These are phyloP conservation scores for Patagioenas fasciata DNA, from an alignment of 2,113 vertebrate genomes.

Conservation along the genomic window DNA sequence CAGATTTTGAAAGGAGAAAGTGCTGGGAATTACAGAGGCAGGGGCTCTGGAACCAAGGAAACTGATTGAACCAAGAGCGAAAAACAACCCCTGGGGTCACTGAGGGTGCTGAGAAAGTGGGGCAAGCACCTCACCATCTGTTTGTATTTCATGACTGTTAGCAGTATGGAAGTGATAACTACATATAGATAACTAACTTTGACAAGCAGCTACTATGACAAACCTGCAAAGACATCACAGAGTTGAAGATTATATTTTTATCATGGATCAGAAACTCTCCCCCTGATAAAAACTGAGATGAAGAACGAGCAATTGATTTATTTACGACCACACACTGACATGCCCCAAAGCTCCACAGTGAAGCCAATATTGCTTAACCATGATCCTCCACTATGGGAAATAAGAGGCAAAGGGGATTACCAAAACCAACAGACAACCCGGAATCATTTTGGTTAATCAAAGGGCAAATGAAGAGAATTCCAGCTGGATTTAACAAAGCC, in stretches of 20 bases:
- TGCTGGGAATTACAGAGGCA: neutral
- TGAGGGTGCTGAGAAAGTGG: neutral
- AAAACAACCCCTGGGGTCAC: neutral
- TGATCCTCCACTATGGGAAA: neutral
- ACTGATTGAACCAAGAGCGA: neutral
- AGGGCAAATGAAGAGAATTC: neutral
- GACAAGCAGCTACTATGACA: neutral
- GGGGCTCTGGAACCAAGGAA: neutral
- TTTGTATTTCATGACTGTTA: conserved; percentile 6
- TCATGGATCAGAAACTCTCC: neutral
- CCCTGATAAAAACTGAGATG: neutral
- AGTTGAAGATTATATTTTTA: neutral
- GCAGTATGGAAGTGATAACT: neutral
- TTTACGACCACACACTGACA: neutral
- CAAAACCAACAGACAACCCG: neutral
- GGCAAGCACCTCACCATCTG: neutral
- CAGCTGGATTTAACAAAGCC: conserved; percentile 13
- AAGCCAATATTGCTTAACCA: neutral
- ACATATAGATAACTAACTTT: neutral
- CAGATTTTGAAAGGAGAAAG: neutral
- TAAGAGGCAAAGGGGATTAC: neutral
- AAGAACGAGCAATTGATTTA: neutral
- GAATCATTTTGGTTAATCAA: neutral
- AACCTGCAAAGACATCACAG: neutral
- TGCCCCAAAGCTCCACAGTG: neutral